Evolutionary conservation across 2,797 vertebrate genomes (phyloP), one percentile per base, ranked within the genome.

Genomic region (Falco rusticolus): DNA sequence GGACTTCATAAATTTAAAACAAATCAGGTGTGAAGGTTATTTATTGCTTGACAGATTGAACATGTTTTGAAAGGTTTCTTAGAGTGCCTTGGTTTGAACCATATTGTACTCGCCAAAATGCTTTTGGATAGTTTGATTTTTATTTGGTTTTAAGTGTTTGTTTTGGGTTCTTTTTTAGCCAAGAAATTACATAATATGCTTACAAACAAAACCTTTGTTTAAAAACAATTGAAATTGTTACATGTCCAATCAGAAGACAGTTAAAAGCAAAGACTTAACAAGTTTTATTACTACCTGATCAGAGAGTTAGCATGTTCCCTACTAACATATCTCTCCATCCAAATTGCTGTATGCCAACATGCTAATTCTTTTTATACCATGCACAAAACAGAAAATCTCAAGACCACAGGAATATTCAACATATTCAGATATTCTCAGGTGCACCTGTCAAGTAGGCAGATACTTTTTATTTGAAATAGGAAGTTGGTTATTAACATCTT

Each of bases 1-100:
- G 94, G 87, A 87, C 45, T 89, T 94, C 71, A 79, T 96, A 97
- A 96, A 97, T 97, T 96, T 87, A 87, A 96, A 96, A 94, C 39
- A 95, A 96, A 94, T 92, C 95, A 95, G 57, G 87, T 96, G 90
- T 95, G 93, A 97, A 97, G 60, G 75, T 95, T 96, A 93, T 96
- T 95, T 95, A 95, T 95, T 93, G 60, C 80, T 95, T 88, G 75
- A 76, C 37, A 92, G 66, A 90, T 68, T 91, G 51, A 93, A 84
- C 28, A 60, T 16, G 37, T 92, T 94, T 96, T 93, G 66, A 79
- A 87, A 94, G 16, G 15, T 60, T 94, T 84, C 64, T 91, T 34
- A 48, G 72, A 61, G 50, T 69, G 41, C 16, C 12, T 74, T 92
- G 39, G 60, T 91, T 91, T 89, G 45, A 90, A 74, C 13, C 14